Conservation (phyloP, 2,888 invertebrate species). For the Microctonus brassicae region DNA sequence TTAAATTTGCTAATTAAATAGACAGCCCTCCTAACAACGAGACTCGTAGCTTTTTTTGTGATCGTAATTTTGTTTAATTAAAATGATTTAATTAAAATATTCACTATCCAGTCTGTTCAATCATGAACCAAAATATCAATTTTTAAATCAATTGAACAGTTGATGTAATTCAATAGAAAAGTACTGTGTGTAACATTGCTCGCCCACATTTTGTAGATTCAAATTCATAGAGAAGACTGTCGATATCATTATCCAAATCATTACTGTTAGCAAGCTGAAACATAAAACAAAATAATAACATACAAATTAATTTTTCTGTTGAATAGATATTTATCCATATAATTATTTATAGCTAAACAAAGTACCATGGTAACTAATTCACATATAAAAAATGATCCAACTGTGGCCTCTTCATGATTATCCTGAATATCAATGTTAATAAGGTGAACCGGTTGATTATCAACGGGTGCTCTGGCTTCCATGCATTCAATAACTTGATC, state of each 20-base stretch:
- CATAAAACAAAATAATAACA: conserved; percentile 34
- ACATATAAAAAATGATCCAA: conserved; percentile 97
- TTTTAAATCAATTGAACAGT: conserved; percentile 4
- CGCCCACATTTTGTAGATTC: conserved; percentile 87
- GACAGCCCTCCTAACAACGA: background rate
- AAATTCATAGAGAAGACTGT: conserved; percentile 94
- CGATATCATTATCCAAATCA: conserved; percentile 97
- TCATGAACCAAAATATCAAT: background rate
- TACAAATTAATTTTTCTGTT: too few relatives aligned
- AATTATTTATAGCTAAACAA: background rate
- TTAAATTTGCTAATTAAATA: background rate
- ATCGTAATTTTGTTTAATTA: background rate
- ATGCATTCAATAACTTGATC: conserved; percentile 97
- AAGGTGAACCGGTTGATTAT: conserved; percentile 93
- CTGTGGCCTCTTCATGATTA: conserved; percentile 99
- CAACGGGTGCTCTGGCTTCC: conserved; percentile 83
- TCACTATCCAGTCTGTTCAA: background rate
- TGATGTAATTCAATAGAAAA: conserved; percentile 85
- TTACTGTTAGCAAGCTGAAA: conserved; percentile 86
- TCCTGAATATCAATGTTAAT: conserved; percentile 99
- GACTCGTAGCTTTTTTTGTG: background rate
- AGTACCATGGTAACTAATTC: conserved; percentile 91
- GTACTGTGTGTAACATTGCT: conserved; percentile 91
- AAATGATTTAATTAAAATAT: background rate
- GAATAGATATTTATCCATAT: background rate